Percentiles rank a stretch among this genome's conserved stretches.
Evolutionary conservation across 2,113 vertebrate genomes (phyloP).

Genomic region (Albula glossodonta): DNA sequence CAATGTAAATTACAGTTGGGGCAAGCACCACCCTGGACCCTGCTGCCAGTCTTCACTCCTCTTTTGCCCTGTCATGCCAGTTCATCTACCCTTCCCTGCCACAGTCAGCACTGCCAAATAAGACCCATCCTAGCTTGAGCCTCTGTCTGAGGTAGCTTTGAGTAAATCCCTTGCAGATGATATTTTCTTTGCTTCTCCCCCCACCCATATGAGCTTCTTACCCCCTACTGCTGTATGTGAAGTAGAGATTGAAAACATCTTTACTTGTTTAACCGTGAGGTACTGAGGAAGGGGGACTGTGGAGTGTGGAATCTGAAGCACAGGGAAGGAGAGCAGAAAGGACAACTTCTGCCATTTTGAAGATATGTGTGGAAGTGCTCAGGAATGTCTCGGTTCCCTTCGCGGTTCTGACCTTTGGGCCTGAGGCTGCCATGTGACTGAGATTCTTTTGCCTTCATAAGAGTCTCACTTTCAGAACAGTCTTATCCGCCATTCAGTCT

Average conservation of each 20-base stretch:
- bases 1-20: conserved; percentile 65
- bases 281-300: conserved; percentile 32
- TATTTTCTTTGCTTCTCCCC: conserved; percentile 37
- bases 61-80: background rate
- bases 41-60: conserved; percentile 31
- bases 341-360: conserved; percentile 24
- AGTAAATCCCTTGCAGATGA: conserved; percentile 53
- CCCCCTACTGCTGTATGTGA: conserved; percentile 35
- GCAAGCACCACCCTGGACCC: conserved; percentile 20
- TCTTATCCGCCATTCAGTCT: conserved; percentile 36
- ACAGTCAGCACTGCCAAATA: conserved; percentile 37
- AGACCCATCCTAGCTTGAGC: conserved; percentile 40
- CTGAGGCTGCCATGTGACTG: conserved; percentile 57
- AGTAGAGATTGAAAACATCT: conserved; percentile 49
- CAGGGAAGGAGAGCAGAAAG: background rate
- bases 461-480: conserved; percentile 49
- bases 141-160: conserved; percentile 40
- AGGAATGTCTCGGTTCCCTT: conserved; percentile 67
- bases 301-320: conserved; percentile 41
- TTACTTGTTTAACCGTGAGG: conserved; percentile 52
- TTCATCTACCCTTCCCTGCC: conserved; percentile 23
- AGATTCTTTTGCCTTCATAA: conserved; percentile 57
- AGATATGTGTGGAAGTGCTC: conserved; percentile 61
- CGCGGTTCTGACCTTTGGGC: conserved; percentile 66
- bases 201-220: background rate